phyloP scores from a whole-genome alignment of 2,113 vertebrate genomes.

The Melanotaenia duboulayi region DNA sequence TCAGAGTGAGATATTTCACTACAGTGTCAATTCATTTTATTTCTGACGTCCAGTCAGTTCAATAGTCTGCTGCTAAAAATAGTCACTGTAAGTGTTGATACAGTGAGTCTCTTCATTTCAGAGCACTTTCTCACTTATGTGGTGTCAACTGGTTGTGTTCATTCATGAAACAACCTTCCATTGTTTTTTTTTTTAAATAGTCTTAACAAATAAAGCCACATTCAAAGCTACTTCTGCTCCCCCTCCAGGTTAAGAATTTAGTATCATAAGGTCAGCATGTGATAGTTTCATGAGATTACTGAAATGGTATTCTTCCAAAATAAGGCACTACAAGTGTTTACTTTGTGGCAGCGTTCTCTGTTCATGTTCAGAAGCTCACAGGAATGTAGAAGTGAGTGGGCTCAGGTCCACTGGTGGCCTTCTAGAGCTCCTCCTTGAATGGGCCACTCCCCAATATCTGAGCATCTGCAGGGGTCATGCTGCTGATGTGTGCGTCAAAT shows the following conservation, averaged over 20 bases:
- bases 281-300: conserved; percentile 75
- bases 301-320: conserved; percentile 69
- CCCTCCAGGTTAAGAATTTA: conserved; percentile 69
- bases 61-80: background rate
- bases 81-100: conserved; percentile 45
- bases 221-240: conserved; percentile 57
- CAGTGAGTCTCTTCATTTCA: conserved; percentile 42
- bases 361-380: conserved; percentile 64
- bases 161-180: conserved; percentile 62
- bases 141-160: conserved; percentile 58
- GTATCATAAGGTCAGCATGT: conserved; percentile 80
- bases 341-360: conserved; percentile 57
- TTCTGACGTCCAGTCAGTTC: conserved; percentile 2
- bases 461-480: conserved; percentile 26
- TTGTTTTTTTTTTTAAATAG: conserved; percentile 71
- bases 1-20: conserved; percentile 20
- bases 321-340: conserved; percentile 69
- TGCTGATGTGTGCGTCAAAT: conserved; percentile 18
- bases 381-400: conserved; percentile 64
- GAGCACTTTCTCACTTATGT: conserved; percentile 36
- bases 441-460: conserved; percentile 17
- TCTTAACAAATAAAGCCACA: conserved; percentile 67
- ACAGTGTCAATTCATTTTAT: conserved; percentile 15
- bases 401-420: conserved; percentile 39
- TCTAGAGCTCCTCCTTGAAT: conserved; percentile 30